phyloP scores from a whole-genome alignment of 1,140 invertebrate genomes.

The Megathymus violae region DNA sequence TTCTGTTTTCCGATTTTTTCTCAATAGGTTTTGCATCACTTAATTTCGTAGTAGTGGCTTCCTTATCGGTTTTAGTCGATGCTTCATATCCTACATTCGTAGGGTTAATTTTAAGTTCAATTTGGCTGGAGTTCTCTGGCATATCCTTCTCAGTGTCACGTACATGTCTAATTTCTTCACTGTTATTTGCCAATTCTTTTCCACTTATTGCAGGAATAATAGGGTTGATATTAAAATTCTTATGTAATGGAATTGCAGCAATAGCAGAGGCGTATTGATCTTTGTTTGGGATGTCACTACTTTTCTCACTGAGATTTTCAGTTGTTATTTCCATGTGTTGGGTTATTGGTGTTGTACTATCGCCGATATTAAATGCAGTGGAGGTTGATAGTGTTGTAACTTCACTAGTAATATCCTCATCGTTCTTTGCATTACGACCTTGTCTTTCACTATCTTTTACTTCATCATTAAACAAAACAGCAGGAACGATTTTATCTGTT shows the following conservation, averaged over 20 bases:
- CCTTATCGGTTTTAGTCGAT: constrained; percentile 19
- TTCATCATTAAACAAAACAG: constrained; percentile 28
- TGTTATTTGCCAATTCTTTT: neutral
- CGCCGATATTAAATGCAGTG: neutral
- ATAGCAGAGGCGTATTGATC: constrained; percentile 2
- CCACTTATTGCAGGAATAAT: constrained; percentile 2
- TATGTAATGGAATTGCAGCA: constrained; percentile 9
- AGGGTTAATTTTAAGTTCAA: neutral
- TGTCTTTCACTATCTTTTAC: constrained; percentile 25
- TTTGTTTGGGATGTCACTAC: neutral
- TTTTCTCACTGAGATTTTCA: constrained; percentile 14
- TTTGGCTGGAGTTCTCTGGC: neutral
- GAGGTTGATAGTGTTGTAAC: constrained; percentile 20
- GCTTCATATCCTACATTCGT: neutral
- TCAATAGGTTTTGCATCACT: constrained; percentile 13
- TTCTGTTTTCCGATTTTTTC: constrained; percentile 8
- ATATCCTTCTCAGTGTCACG: constrained; percentile 8
- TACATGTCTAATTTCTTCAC: neutral
- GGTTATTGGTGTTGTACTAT: constrained; percentile 7
- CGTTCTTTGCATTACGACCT: constrained; percentile 33
- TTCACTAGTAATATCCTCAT: constrained; percentile 13
- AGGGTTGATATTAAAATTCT: constrained; percentile 21
- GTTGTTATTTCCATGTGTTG: neutral
- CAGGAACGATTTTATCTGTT: constrained; percentile 35
- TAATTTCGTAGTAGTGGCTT: constrained; percentile 9